Conservation (phyloP, 2,113 vertebrate species). For the Carettochelys insculpta region DNA sequence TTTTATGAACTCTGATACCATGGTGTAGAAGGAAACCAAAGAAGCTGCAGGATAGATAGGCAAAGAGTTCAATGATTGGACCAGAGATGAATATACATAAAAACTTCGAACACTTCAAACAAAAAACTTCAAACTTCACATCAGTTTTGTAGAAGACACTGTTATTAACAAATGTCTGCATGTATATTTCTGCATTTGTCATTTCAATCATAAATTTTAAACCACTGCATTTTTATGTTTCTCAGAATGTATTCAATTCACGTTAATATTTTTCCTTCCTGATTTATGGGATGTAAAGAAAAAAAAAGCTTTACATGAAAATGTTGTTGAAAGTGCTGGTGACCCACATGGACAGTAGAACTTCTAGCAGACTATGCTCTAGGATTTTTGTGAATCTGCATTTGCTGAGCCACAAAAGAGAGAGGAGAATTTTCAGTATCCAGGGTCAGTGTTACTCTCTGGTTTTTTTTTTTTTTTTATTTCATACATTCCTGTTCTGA, state of each 20-base stretch:
- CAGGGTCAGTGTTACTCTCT: not conserved
- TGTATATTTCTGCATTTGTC: rapidly evolving
- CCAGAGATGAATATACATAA: not conserved
- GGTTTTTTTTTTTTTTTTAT: not conserved
- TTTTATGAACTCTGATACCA: not conserved
- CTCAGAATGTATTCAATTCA: not conserved
- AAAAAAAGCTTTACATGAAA: rapidly evolving
- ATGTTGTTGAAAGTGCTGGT: not conserved
- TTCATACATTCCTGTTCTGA: not conserved
- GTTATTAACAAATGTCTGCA: not conserved
- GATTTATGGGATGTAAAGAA: not conserved
- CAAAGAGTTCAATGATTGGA: not conserved
- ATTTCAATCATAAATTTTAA: not conserved
- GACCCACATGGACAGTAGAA: rapidly evolving
- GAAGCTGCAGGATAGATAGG: not conserved
- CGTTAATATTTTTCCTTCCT: not conserved
- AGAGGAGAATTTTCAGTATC: not conserved
- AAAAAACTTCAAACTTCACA: too few species aligned
- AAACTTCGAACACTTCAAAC: rapidly evolving
- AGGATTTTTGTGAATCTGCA: not conserved
- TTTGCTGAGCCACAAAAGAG: not conserved
- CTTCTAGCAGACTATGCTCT: not conserved
- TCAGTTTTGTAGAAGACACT: not conserved
- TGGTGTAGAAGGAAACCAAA: not conserved
- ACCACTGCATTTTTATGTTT: not conserved